Percentiles rank a stretch among this genome's conserved stretches.
Conservation (phyloP, 2,888 invertebrate species). For the Ormyrus thymus region DNA sequence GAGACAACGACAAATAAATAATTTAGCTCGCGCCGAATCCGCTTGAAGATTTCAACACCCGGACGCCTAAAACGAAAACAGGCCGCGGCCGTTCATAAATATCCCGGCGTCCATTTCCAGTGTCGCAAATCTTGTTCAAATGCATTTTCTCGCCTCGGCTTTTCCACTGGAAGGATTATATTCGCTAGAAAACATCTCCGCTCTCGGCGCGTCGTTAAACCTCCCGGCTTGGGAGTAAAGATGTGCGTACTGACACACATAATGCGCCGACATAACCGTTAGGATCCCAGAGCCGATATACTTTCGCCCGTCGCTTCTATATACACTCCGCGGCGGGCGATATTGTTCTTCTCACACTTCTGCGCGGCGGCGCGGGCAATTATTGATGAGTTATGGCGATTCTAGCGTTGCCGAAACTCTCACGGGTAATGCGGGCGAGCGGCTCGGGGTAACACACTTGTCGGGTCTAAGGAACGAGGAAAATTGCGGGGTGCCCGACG, state of each 20-base stretch:
- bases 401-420: constrained; percentile 50
- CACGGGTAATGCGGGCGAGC: constrained; percentile 32
- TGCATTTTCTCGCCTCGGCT: no score
- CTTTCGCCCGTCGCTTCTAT: constrained; percentile 26
- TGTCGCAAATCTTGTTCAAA: no score
- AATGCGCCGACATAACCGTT: constrained; percentile 8
- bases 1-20: no score
- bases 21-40: no score
- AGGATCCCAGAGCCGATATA: constrained; percentile 27
- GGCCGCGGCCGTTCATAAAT: no score
- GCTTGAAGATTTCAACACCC: no score
- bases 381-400: constrained; percentile 55
- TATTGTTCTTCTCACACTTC: constrained; percentile 53
- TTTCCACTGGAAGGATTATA: no score
- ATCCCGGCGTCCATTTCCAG: no score
- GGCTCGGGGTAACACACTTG: constrained; percentile 36
- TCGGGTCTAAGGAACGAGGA: constrained; percentile 39
- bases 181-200: no score
- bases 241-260: not conserved
- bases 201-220: no score
- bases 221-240: not conserved
- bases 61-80: no score
- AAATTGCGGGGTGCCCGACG: constrained; percentile 37
- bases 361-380: constrained; percentile 36
- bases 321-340: constrained; percentile 1